A percentile compares a stretch with the other conserved stretches of the same genome.
Evolutionary conservation across 2,113 vertebrate species (phyloP).

Genomic region (Dunckerocampus dactyliophorus): DNA sequence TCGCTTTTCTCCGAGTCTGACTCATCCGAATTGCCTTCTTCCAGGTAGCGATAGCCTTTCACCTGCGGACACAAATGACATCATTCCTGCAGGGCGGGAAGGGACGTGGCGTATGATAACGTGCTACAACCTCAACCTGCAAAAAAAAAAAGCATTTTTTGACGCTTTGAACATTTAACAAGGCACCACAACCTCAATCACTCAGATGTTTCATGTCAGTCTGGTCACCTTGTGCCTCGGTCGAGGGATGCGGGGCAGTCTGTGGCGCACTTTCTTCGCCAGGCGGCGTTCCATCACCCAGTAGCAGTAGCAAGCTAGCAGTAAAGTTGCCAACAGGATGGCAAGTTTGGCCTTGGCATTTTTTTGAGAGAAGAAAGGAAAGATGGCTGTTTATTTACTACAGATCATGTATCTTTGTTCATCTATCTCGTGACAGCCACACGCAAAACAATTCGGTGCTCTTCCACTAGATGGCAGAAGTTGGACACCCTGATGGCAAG

Average conservation of each 20-base stretch:
- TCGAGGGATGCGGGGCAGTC: slow-evolving; percentile 87
- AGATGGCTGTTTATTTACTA: background rate
- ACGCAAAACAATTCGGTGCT: no score
- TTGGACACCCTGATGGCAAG: no score
- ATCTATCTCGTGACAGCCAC: no score
- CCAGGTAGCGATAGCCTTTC: slow-evolving; percentile 91
- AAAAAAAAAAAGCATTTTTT: no score
- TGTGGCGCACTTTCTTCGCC: slow-evolving; percentile 46
- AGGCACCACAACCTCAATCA: no score
- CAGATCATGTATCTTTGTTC: background rate
- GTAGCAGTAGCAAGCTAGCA: slow-evolving; percentile 73
- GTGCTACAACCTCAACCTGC: no score
- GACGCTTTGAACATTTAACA: no score
- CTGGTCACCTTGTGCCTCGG: slow-evolving; percentile 83
- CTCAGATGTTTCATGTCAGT: no score
- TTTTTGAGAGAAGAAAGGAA: background rate
- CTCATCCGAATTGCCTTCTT: slow-evolving; percentile 89
- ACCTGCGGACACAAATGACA: slow-evolving; percentile 52
- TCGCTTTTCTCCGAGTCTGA: slow-evolving; percentile 65
- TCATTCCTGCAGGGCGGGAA: background rate
- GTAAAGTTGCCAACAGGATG: slow-evolving; percentile 77
- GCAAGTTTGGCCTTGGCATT: slow-evolving; percentile 81
- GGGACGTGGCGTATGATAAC: no score
- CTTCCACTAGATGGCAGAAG: no score
- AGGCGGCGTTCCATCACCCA: slow-evolving; percentile 85